These are phyloP conservation scores for Heteronetta atricapilla DNA, from an alignment of 2,113 vertebrate species.

Conservation along the genomic window DNA sequence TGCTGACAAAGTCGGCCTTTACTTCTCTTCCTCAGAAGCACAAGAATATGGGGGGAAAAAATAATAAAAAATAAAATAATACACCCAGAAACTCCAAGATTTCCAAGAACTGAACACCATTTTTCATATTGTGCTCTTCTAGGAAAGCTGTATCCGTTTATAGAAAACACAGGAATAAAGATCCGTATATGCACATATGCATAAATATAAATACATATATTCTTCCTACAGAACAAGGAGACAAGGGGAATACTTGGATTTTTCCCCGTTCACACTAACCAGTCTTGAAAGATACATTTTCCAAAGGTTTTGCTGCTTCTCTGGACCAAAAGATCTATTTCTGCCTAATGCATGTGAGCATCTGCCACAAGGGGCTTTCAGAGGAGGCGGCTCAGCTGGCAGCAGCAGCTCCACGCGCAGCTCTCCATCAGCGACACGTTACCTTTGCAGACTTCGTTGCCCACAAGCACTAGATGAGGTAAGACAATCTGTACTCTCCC, in stretches of 20 bases:
- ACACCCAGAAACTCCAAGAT: background rate
- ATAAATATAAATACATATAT: background rate
- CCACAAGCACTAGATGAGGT: background rate
- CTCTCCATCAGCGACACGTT: background rate
- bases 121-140: background rate
- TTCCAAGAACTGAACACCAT: background rate
- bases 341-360: fast-evolving
- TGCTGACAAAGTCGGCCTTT: background rate
- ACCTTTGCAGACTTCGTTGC: background rate
- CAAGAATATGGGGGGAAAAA: background rate
- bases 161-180: background rate
- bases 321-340: background rate
- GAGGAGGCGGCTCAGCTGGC: background rate
- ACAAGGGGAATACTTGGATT: background rate
- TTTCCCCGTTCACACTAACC: background rate
- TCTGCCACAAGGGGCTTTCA: background rate
- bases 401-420: background rate
- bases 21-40: background rate
- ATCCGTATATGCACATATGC: fast-evolving
- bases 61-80: background rate
- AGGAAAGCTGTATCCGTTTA: background rate
- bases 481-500: background rate
- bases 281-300: background rate
- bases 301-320: background rate
- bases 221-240: background rate